Conservation (phyloP, 2,113 vertebrate species). For the Alethe diademata region DNA sequence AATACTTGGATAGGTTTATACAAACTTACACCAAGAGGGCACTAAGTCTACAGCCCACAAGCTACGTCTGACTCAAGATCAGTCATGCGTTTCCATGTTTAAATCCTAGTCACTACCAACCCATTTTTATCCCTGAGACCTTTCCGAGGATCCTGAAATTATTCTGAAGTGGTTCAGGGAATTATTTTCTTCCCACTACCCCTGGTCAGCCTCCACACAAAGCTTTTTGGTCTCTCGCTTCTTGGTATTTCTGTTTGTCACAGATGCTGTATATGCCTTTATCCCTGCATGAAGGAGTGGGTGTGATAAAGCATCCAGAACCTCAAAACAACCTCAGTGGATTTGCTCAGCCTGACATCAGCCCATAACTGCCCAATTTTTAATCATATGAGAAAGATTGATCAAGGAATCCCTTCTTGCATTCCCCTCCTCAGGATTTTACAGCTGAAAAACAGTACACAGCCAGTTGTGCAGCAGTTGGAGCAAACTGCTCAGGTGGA, state of each 20-base stretch:
- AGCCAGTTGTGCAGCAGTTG: neutral
- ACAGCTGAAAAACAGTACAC: neutral
- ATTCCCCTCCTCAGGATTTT: neutral
- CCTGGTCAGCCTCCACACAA: neutral
- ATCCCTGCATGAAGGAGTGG: neutral
- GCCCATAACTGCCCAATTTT: neutral
- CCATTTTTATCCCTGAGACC: neutral
- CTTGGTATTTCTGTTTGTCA: neutral
- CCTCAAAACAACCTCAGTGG: neutral
- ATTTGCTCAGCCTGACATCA: neutral
- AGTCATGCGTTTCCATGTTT: neutral
- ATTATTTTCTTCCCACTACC: neutral
- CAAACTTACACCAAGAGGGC: neutral
- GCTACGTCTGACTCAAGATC: neutral
- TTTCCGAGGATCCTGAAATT: neutral
- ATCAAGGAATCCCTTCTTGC: neutral
- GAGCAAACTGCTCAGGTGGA: neutral
- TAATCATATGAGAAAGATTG: neutral
- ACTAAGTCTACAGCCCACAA: neutral
- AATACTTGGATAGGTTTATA: neutral
- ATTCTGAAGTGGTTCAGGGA: neutral
- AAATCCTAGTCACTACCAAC: neutral
- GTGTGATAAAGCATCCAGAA: neutral
- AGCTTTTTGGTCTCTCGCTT: neutral
- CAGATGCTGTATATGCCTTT: neutral